phyloP scores from a whole-genome alignment of 2,797 vertebrate genomes.

The Stomatorhinus walkeri region DNA sequence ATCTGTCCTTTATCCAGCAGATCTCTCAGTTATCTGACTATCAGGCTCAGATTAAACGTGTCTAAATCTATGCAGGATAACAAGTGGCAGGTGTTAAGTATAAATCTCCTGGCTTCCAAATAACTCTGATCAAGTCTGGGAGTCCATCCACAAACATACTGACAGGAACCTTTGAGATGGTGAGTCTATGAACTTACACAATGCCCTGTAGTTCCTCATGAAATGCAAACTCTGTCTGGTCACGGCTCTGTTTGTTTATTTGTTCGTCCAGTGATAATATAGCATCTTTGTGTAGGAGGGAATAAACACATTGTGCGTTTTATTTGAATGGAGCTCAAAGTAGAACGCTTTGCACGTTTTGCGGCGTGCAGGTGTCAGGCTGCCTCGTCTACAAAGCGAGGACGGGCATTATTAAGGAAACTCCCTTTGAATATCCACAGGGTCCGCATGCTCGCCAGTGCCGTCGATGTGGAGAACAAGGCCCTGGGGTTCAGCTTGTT shows the following conservation, averaged over 20 bases:
- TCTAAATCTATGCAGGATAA: conserved; percentile 54
- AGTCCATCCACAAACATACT: conserved; percentile 70
- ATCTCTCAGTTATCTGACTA: conserved; percentile 65
- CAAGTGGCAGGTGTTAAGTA: conserved; percentile 59
- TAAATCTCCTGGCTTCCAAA: conserved; percentile 60
- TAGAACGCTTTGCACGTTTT: not conserved
- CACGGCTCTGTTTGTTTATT: not conserved
- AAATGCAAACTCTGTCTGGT: conserved; percentile 32
- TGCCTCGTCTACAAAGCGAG: not conserved
- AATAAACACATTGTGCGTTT: not conserved
- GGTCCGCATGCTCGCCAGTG: not conserved
- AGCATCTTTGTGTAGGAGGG: not conserved
- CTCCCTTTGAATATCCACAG: not conserved
- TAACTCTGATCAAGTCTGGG: conserved; percentile 64
- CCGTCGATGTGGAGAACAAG: not conserved
- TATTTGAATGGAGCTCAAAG: not conserved
- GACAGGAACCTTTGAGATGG: conserved; percentile 53
- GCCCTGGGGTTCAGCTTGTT: not conserved
- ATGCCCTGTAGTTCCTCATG: conserved; percentile 40
- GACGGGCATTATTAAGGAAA: not conserved
- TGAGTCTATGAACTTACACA: conserved; percentile 44
- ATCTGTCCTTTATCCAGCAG: not conserved
- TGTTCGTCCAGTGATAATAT: not conserved
- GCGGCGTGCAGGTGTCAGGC: too few relatives aligned
- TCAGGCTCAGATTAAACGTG: conserved; percentile 63